Base-by-base conservation (phyloP, 2,797 vertebrate genomes). In the Ciconia nigra region DNA sequence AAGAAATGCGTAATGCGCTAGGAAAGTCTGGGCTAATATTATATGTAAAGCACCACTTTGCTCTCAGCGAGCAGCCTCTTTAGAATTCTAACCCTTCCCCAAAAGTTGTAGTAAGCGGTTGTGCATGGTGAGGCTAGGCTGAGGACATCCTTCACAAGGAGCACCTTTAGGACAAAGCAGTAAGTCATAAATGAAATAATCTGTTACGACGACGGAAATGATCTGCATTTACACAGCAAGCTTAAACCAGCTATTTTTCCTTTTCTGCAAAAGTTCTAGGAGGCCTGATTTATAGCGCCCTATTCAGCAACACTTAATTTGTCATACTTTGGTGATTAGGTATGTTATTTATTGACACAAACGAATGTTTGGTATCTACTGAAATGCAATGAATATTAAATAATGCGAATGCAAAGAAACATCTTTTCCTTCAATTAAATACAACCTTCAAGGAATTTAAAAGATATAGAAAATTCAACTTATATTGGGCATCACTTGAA, bases 311-410 rank as follows among this genome's bases (percentile, higher is more conserved):
- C 57, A 59, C 57, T 67, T 90, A 39, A 87, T 97, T 94, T 97
- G 96, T 96, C 47, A 61, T 52, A 82, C 85, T 97, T 97, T 88
- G 77, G 46, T 96, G 89, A 95, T 96, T 94, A 96, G 87, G 78
- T 83, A 73, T 41, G 69, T 79, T 96, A 97, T 87, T 97, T 97
- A 94, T 94, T 72, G 95, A 97, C 91, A 96, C 66, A 81, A 82
- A 93, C 24, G 67, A 96, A 95, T 79, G 91, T 86, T 98, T 97
- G 33, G 33, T 89, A 86, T 92, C 95, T 96, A 89, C 86, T 94
- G 94, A 97, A 97, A 97, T 82, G 91, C 92, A 95, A 96, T 10
- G 26, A 97, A 89, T 95, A 96, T 92, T 95, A 96, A 97, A 93
- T 86, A 97, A 96, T 52, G 58, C 6, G 69, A 96, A 89, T 41